A percentile compares a stretch with the other conserved stretches of the same genome.
These are phyloP conservation scores for Nannobrachium achirus DNA, from an alignment of 2,113 vertebrate genomes.

Conservation along the genomic window DNA sequence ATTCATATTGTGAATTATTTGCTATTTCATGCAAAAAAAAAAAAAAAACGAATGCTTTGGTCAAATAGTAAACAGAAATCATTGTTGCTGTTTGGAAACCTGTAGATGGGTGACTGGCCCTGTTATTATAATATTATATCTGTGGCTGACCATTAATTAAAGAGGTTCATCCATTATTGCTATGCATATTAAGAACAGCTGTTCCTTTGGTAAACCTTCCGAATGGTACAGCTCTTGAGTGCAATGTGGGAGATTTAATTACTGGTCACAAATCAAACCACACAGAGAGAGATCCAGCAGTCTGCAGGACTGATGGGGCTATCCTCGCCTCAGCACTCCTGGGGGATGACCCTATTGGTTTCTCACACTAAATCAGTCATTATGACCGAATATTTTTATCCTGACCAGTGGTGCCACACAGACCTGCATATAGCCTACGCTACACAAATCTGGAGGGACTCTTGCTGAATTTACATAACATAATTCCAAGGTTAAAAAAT, in stretches of 20 bases:
- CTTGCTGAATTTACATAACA: constrained; percentile 13
- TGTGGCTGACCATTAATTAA: constrained; percentile 12
- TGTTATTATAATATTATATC: constrained; percentile 9
- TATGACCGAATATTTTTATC: neutral
- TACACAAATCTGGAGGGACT: constrained; percentile 1
- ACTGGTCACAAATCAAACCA: constrained; percentile 20
- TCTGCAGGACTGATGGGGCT: too few species aligned
- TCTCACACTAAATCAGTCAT: constrained; percentile 8
- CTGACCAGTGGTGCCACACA: neutral
- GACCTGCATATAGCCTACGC: neutral
- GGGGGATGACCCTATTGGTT: neutral
- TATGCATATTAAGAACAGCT: too few species aligned
- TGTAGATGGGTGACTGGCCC: neutral
- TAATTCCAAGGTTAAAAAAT: constrained; percentile 9
- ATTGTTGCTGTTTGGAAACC: constrained; percentile 9
- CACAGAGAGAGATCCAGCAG: too few species aligned
- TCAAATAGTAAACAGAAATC: constrained; percentile 18
- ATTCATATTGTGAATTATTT: neutral
- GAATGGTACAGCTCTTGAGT: neutral
- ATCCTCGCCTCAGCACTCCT: too few species aligned
- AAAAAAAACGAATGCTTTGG: too few species aligned
- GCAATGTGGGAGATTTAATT: constrained; percentile 39
- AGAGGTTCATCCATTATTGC: too few species aligned
- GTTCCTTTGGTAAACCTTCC: too few species aligned
- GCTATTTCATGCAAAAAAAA: constrained; percentile 1